Evolutionary conservation across 2,113 vertebrate genomes (phyloP).

Genomic region (Peromyscus maniculatus): DNA sequence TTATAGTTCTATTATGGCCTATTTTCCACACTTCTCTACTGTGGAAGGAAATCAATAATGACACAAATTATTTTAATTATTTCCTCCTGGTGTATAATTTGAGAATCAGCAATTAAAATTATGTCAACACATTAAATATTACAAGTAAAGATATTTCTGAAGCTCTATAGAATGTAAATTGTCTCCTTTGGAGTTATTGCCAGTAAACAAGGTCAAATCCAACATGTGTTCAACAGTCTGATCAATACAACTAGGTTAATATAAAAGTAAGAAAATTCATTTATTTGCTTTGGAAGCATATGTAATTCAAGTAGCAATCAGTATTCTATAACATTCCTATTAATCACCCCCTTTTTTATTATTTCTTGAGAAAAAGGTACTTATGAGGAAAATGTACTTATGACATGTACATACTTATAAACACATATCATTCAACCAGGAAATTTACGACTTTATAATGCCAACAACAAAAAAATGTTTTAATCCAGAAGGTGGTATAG

Average conservation of each 20-base stretch:
- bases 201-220: constrained; percentile 42
- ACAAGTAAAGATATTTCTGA: constrained; percentile 59
- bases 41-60: constrained; percentile 59
- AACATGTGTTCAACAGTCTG: neutral
- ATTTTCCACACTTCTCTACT: constrained; percentile 38
- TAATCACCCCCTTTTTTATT: constrained; percentile 1
- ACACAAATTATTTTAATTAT: constrained; percentile 58
- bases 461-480: constrained; percentile 68
- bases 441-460: constrained; percentile 62
- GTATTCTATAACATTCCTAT: constrained; percentile 28
- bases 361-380: neutral
- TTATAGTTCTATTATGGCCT: constrained; percentile 42
- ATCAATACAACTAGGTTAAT: neutral
- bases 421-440: neutral
- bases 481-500: neutral
- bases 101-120: constrained; percentile 67
- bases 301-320: neutral
- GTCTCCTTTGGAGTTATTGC: neutral
- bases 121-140: constrained; percentile 26
- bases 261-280: neutral
- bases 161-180: constrained; percentile 42
- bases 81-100: constrained; percentile 50
- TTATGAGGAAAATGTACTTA: neutral
- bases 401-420: neutral
- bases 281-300: neutral